Percentiles rank a stretch among this genome's conserved stretches.
Evolutionary conservation across 2,113 vertebrate genomes (phyloP).

Genomic region (Papio anubis): DNA sequence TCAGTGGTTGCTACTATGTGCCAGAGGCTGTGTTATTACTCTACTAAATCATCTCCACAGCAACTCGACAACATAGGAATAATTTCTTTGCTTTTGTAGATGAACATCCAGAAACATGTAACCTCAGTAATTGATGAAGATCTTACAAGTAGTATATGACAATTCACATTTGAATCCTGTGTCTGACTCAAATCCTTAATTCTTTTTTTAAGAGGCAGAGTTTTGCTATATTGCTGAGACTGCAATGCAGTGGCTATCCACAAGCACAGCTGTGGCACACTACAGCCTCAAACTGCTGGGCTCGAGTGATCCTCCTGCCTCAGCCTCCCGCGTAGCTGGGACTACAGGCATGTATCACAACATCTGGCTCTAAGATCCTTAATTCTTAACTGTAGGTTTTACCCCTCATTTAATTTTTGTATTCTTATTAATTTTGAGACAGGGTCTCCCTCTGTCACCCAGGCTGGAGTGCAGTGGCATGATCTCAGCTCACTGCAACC

Average conservation of each 20-base stretch:
- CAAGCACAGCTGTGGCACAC: not conserved
- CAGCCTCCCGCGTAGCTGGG: not conserved
- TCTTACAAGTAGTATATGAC: not conserved
- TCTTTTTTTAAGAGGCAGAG: not conserved
- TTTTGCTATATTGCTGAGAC: not conserved
- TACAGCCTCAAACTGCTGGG: not conserved
- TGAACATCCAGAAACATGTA: not conserved
- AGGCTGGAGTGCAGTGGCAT: too few species aligned
- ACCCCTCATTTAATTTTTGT: too few species aligned
- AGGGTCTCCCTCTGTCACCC: too few species aligned
- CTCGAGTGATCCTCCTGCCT: not conserved
- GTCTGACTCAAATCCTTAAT: not conserved
- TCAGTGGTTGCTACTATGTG: not conserved
- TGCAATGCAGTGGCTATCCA: not conserved
- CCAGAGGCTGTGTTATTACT: too few species aligned
- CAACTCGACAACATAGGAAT: not conserved
- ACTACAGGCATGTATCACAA: not conserved
- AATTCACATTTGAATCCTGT: not conserved
- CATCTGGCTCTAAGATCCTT: not conserved
- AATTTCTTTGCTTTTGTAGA: not conserved
- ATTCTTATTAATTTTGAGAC: too few species aligned
- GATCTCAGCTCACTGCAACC: too few species aligned
- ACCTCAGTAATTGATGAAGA: not conserved
- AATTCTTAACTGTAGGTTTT: not conserved
- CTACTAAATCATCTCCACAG: not conserved